Conservation (phyloP, 2,888 invertebrate genomes). For the Eupsilia transversa region DNA sequence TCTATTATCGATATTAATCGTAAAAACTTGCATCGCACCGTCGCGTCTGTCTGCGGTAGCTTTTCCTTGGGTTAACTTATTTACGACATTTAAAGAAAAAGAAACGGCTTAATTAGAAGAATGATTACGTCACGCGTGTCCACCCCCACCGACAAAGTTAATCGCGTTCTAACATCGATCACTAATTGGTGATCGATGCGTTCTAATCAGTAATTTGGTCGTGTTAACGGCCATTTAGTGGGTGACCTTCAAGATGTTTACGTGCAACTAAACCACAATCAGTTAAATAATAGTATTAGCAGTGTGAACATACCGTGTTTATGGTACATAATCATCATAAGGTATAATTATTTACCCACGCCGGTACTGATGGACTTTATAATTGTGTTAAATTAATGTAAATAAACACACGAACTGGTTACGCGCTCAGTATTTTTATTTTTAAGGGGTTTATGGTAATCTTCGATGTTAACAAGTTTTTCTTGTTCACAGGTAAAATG, state of each 20-base stretch:
- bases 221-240: conserved; percentile 62
- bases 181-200: too few relatives aligned
- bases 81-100: background rate
- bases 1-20: background rate
- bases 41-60: too few relatives aligned
- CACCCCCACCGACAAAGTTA: conserved; percentile 40
- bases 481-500: conserved; percentile 79
- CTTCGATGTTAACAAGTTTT: conserved; percentile 51
- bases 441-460: conserved; percentile 17
- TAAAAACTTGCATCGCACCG: too few relatives aligned
- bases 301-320: conserved; percentile 19
- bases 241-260: conserved; percentile 62
- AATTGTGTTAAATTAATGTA: conserved; percentile 16
- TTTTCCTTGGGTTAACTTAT: background rate
- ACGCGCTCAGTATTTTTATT: conserved; percentile 40
- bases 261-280: conserved; percentile 54
- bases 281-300: conserved; percentile 38
- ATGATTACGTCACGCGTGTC: conserved; percentile 38
- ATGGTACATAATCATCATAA: conserved; percentile 25
- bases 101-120: conserved; percentile 26
- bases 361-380: conserved; percentile 10
- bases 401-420: conserved; percentile 44
- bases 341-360: conserved; percentile 28
- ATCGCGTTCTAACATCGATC: too few relatives aligned
- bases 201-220: conserved; percentile 59